Evolutionary conservation across 2,113 vertebrate genomes (phyloP), one percentile per base, ranked within the genome.

Genomic region (Eublepharis macularius): DNA sequence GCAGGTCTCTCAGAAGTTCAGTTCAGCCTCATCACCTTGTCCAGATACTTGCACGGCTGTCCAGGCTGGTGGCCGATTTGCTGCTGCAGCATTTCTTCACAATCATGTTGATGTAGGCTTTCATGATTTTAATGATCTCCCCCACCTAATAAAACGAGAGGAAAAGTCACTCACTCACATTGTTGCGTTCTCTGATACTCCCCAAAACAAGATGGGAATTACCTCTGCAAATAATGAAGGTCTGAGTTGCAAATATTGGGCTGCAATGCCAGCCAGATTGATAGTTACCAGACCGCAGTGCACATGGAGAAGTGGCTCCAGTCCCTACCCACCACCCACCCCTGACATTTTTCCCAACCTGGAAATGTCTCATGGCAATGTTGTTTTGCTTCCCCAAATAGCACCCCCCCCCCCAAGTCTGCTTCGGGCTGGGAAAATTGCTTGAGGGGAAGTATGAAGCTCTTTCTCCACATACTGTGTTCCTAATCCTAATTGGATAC

Each of bases 111-210:
- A 98, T 98, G 94, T 98, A 98, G 3, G 98, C 98, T 94, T 98
- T 98, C 98, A 98, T 98, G 92, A 98, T 98, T 95, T 98, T 98
- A 70, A 98, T 97, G 93, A 98, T 98, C 94, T 98, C 98, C 0
- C 97, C 97, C 57, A 98, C 98, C 98, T 98, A 89, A 19, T 80
- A 63, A 82, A 51, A 89, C 70, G 91, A 69, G 90, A 1, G 6
- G 74, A 80, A 11, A 76, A 16, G 21, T 43, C 74, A 43, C 79
- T 47, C 68, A 45, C 7, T 32, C 43, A 47, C 2, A 13, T 39
- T 7, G 29, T 24, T 34, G 34, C 32, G 12, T 54, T 68, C 51
- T 54, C 26, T 70, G 34, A 43, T 24, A 19, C 5, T 1, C 41
- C 65, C 32, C 47, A 47, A 83, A 57, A 17, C 19, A 41, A n/a